Conservation (phyloP, 2,888 invertebrate genomes). For the Myopa tessellatipennis region DNA sequence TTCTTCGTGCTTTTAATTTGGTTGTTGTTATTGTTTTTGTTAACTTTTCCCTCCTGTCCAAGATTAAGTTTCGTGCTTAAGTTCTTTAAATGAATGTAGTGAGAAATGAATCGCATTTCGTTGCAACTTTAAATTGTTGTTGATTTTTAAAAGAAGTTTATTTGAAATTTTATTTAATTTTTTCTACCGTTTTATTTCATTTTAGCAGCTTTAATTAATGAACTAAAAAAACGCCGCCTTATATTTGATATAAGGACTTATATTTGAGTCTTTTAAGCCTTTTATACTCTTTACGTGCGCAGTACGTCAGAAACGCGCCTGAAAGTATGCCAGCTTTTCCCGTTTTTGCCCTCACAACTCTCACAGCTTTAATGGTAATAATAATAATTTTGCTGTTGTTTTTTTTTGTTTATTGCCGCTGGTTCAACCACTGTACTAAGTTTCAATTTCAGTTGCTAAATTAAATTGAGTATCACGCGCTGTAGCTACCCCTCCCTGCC, state of each 20-base stretch:
- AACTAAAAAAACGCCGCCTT: not conserved
- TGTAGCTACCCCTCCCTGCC: not conserved
- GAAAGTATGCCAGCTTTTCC: not conserved
- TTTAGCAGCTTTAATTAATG: slow-evolving; percentile 1
- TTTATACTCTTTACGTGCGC: not conserved
- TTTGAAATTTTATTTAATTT: too few relatives aligned
- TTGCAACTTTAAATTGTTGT: too few relatives aligned
- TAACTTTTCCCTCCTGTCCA: too few relatives aligned
- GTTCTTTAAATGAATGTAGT: too few relatives aligned
- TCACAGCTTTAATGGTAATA: not conserved
- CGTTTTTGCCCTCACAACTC: not conserved
- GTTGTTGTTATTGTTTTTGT: not conserved
- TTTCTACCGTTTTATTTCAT: not conserved
- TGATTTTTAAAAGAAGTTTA: too few relatives aligned
- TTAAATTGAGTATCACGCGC: not conserved
- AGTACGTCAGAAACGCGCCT: not conserved
- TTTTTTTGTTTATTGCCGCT: not conserved
- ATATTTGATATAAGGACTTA: too few relatives aligned
- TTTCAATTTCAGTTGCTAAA: slow-evolving; percentile 2
- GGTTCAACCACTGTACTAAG: not conserved
- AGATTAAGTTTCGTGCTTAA: too few relatives aligned
- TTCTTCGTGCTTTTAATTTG: not conserved
- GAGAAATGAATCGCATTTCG: too few relatives aligned
- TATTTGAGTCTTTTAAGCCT: too few relatives aligned
- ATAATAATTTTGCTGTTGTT: not conserved